Evolutionary conservation across 2,113 vertebrate genomes (phyloP).

Genomic region (Theristicus caerulescens): DNA sequence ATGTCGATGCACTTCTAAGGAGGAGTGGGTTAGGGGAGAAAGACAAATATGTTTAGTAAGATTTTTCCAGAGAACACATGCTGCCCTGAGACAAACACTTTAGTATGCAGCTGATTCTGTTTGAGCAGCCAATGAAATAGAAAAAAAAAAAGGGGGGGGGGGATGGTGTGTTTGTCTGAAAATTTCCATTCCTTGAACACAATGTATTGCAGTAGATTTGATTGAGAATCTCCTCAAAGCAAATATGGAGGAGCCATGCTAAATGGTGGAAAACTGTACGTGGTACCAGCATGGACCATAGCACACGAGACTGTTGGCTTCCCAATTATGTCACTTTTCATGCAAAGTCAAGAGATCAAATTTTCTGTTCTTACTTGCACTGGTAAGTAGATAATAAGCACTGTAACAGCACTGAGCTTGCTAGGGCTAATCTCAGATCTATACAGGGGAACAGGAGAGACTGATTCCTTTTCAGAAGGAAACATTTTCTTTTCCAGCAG

Average conservation of each 20-base stretch:
- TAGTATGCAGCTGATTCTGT: background rate
- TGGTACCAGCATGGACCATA: background rate
- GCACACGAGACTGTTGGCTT: background rate
- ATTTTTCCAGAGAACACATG: constrained; percentile 2
- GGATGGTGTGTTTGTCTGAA: background rate
- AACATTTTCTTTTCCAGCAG: background rate
- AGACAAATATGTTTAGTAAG: background rate
- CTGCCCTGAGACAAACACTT: constrained; percentile 16
- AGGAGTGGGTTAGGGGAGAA: background rate
- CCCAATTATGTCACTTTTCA: background rate
- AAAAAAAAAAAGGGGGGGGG: accelerated
- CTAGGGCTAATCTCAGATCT: background rate
- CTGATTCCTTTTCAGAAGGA: background rate
- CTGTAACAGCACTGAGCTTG: background rate
- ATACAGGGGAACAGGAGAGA: background rate
- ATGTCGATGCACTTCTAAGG: background rate
- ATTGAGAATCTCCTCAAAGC: background rate
- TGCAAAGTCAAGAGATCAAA: background rate
- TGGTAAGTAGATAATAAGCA: background rate
- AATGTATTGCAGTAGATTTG: background rate
- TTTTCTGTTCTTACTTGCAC: background rate
- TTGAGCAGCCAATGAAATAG: background rate
- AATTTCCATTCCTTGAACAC: background rate
- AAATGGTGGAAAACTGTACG: background rate
- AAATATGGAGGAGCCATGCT: background rate